phyloP scores from a whole-genome alignment of 1,140 invertebrate genomes.

The Holotrichia oblita region DNA sequence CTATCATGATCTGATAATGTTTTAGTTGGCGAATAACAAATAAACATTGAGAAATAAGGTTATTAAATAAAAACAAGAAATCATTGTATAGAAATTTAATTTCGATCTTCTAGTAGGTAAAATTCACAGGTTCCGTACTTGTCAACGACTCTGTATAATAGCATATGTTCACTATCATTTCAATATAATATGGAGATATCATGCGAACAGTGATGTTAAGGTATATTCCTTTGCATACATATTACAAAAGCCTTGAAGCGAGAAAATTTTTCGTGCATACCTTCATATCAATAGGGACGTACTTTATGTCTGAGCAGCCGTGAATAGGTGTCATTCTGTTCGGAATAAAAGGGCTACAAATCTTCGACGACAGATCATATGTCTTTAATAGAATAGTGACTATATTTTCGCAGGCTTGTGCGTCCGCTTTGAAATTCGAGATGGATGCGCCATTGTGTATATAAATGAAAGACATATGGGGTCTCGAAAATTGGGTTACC shows the following conservation, averaged over 20 bases:
- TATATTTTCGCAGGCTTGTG: slow-evolving; percentile 17
- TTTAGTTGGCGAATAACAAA: too few species aligned
- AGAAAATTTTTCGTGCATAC: slow-evolving; percentile 3
- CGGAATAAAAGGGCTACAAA: slow-evolving; percentile 34
- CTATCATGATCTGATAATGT: too few species aligned
- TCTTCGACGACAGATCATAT: slow-evolving; percentile 33
- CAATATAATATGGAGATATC: too few species aligned
- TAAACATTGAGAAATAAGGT: too few species aligned
- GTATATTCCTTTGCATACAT: neutral
- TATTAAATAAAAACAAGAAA: too few species aligned
- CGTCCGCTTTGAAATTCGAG: slow-evolving; percentile 31
- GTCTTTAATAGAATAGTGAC: slow-evolving; percentile 29
- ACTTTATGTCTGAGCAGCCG: neutral
- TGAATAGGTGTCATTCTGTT: slow-evolving; percentile 32
- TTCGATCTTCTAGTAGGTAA: too few species aligned
- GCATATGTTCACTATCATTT: too few species aligned
- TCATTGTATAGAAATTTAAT: too few species aligned
- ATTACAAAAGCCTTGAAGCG: neutral
- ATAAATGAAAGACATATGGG: slow-evolving; percentile 35
- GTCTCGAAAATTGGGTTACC: slow-evolving; percentile 1
- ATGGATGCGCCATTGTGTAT: slow-evolving; percentile 31
- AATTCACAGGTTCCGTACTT: too few species aligned
- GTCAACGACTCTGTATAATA: too few species aligned
- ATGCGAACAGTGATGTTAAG: too few species aligned
- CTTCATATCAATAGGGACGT: neutral